Evolutionary conservation across 2,888 invertebrate species (phyloP).

Genomic region (Cylindroiulus punctatus): DNA sequence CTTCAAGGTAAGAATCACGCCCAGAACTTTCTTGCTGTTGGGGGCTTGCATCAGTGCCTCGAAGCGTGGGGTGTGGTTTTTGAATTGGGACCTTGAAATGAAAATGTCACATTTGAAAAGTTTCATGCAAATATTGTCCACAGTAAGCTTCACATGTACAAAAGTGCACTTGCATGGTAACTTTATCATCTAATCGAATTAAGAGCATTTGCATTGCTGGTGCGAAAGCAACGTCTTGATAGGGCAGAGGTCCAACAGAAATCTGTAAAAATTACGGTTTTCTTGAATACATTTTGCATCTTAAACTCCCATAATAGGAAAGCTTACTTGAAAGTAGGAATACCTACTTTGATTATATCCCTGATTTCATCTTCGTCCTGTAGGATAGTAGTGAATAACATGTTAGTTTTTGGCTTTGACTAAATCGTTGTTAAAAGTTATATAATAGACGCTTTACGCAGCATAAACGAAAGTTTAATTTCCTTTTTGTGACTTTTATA

Average conservation of each 20-base stretch:
- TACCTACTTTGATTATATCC: constrained; percentile 58
- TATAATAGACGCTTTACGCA: too few species aligned
- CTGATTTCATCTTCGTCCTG: neutral
- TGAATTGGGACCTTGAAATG: neutral
- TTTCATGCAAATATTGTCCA: neutral
- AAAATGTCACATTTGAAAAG: neutral
- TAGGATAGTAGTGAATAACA: neutral
- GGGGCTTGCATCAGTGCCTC: constrained; percentile 57
- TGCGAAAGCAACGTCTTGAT: constrained; percentile 62
- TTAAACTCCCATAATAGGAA: too few species aligned
- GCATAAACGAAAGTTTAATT: too few species aligned
- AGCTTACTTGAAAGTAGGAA: too few species aligned
- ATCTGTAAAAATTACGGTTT: neutral
- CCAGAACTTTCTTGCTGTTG: constrained; percentile 60
- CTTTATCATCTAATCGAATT: constrained; percentile 62
- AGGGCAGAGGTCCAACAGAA: constrained; percentile 59
- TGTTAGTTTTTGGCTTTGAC: too few species aligned
- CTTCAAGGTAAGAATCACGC: constrained; percentile 64
- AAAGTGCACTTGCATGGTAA: neutral
- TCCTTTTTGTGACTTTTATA: too few species aligned
- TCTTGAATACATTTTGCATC: too few species aligned
- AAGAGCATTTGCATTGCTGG: constrained; percentile 62
- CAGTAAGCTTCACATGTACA: too few species aligned
- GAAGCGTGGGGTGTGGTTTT: neutral
- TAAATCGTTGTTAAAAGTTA: too few species aligned